Evolutionary conservation across 2,888 invertebrate species (phyloP).

Genomic region (Ferdinandea cuprea): DNA sequence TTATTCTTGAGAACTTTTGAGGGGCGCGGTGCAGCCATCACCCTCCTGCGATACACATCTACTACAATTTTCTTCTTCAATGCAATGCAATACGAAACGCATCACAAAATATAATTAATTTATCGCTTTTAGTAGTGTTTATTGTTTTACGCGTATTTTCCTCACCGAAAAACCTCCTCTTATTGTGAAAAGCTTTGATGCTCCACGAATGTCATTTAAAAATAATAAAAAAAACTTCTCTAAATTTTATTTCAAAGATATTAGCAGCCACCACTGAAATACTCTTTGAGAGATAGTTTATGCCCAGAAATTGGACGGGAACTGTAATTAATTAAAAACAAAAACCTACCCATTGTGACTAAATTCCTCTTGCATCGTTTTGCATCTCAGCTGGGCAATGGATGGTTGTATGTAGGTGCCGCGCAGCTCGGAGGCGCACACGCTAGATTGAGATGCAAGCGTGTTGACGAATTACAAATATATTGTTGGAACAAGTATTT

Average conservation of each 20-base stretch:
- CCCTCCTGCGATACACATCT: neutral
- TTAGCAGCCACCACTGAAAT: constrained; percentile 23
- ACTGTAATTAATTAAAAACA: constrained; percentile 48
- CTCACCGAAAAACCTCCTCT: neutral
- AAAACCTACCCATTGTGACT: constrained; percentile 44
- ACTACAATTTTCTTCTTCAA: neutral
- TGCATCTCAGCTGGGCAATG: neutral
- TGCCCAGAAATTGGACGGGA: constrained; percentile 52
- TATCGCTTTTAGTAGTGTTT: constrained; percentile 23
- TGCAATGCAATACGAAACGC: constrained; percentile 39
- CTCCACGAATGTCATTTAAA: constrained; percentile 37
- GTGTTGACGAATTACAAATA: constrained; percentile 52
- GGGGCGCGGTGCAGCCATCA: neutral
- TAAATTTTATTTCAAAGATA: constrained; percentile 12
- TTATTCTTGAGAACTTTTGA: constrained; percentile 3
- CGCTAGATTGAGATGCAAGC: constrained; percentile 57
- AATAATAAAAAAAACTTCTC: neutral
- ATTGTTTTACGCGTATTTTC: constrained; percentile 34
- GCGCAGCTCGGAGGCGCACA: neutral
- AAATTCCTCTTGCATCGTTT: constrained; percentile 26
- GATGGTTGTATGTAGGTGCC: neutral
- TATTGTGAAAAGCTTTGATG: constrained; percentile 42
- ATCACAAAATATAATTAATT: constrained; percentile 60
- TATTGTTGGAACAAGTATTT: constrained; percentile 48
- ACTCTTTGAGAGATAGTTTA: constrained; percentile 63